Percentiles rank a stretch among this genome's conserved stretches.
Evolutionary conservation across 2,113 vertebrate genomes (phyloP).

Genomic region (Tangachromis dhanisi): DNA sequence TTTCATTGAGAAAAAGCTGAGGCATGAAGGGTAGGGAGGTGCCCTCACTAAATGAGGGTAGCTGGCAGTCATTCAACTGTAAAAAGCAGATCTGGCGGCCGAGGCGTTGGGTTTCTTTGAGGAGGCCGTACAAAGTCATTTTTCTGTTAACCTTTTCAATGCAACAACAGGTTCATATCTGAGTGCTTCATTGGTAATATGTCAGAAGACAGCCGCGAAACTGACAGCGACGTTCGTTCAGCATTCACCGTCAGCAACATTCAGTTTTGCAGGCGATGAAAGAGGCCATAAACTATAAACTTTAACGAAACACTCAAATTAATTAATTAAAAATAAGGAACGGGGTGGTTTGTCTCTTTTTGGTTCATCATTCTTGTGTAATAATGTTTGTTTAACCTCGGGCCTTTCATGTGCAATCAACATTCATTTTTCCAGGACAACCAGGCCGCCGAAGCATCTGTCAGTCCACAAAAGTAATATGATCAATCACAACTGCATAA

Average conservation of each 20-base stretch:
- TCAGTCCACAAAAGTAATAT: neutral
- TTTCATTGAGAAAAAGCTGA: conserved; percentile 62
- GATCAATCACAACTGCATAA: neutral
- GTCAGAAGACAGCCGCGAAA: neutral
- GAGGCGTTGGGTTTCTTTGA: neutral
- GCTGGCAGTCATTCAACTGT: conserved; percentile 48
- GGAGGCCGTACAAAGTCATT: neutral
- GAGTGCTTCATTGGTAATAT: neutral
- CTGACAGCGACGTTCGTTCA: neutral
- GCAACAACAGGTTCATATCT: neutral
- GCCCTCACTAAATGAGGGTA: conserved; percentile 18
- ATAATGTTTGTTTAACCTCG: neutral
- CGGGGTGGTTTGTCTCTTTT: neutral
- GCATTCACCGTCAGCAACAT: neutral
- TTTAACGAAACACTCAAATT: neutral
- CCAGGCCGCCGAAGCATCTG: neutral
- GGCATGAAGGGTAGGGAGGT: conserved; percentile 9
- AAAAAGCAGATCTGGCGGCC: neutral
- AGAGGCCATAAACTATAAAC: rapidly evolving
- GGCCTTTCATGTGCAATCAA: neutral
- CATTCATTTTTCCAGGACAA: neutral
- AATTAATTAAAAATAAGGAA: neutral
- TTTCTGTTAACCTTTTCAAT: neutral
- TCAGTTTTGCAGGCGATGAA: neutral
- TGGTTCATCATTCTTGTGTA: neutral